A percentile compares a stretch with the other conserved stretches of the same genome.
Conservation (phyloP, 2,113 vertebrate genomes). For the pig (Sus scrofa) region DNA sequence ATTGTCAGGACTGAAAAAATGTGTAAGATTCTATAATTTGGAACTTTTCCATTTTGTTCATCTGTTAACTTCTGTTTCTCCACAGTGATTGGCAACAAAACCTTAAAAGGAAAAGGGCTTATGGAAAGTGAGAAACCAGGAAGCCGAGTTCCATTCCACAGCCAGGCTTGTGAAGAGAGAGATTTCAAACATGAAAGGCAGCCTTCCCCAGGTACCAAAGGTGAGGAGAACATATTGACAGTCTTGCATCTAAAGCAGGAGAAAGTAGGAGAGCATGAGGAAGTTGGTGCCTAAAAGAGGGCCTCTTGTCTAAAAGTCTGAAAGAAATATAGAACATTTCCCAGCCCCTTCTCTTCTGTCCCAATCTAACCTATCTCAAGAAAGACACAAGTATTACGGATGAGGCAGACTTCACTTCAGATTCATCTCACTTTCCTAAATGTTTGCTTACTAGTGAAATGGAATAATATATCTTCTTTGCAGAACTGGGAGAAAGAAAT, state of each 20-base stretch:
- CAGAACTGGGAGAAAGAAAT: not conserved
- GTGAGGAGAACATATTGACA: not conserved
- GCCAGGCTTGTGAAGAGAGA: not conserved
- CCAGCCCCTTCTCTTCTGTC: not conserved
- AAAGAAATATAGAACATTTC: not conserved
- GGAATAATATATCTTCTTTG: not conserved
- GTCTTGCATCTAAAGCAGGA: not conserved
- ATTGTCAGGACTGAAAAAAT: not conserved
- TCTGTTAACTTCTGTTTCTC: not conserved
- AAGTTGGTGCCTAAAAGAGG: not conserved
- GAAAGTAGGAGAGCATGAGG: not conserved
- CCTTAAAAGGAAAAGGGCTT: not conserved
- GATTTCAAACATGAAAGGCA: not conserved
- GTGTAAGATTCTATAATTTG: not conserved
- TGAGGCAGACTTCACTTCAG: conserved; percentile 16
- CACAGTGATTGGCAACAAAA: not conserved
- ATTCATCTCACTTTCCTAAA: conserved; percentile 14
- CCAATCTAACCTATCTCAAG: not conserved
- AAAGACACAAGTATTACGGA: not conserved
- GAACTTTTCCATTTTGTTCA: not conserved
- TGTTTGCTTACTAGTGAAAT: not conserved
- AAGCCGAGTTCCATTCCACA: not conserved
- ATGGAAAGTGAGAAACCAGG: not conserved
- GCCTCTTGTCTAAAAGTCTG: not conserved
- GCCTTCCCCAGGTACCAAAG: not conserved